A percentile compares a stretch with the other conserved stretches of the same genome.
phyloP scores from a whole-genome alignment of 2,113 vertebrate species.

The Cheirogaleus medius region DNA sequence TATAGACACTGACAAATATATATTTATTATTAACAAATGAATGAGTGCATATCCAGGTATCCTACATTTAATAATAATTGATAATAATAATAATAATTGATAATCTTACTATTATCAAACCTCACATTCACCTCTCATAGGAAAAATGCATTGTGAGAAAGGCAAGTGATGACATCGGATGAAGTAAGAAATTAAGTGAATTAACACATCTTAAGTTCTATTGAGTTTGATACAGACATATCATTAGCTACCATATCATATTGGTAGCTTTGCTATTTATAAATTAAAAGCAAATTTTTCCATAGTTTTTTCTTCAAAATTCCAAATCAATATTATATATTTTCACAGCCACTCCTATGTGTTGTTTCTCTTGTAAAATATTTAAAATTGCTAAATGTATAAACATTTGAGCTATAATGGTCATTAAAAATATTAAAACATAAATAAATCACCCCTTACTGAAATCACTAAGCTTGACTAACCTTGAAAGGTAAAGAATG shows the following conservation, averaged over 20 bases:
- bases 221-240: neutral
- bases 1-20: neutral
- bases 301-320: neutral
- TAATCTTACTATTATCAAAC: neutral
- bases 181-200: neutral
- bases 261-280: neutral
- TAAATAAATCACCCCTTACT: neutral
- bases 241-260: neutral
- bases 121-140: neutral
- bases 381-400: neutral
- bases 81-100: no score
- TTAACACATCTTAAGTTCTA: neutral
- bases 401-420: neutral
- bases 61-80: neutral
- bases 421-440: neutral
- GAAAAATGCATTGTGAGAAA: neutral
- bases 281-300: neutral
- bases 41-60: neutral
- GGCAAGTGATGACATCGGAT: neutral
- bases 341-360: neutral
- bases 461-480: neutral
- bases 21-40: neutral
- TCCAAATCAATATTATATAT: neutral
- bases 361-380: neutral
- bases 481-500: constrained; percentile 45